Conservation (phyloP, 1,140 invertebrate species). For the Zeugodacus cucurbitae region DNA sequence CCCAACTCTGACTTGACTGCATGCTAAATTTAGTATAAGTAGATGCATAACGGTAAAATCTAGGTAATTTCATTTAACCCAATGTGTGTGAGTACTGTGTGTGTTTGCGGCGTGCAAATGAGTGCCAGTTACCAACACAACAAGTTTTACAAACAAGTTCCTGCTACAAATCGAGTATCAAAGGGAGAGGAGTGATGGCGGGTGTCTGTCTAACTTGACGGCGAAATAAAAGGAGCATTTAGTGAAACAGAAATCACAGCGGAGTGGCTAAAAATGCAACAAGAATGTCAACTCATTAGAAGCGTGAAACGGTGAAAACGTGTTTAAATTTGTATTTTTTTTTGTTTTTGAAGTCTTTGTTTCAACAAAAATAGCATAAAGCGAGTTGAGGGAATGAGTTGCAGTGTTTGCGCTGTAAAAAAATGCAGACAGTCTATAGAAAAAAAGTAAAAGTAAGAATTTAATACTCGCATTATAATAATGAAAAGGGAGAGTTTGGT, state of each 20-base stretch:
- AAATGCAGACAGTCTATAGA: background rate
- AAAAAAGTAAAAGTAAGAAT: background rate
- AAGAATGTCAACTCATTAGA: background rate
- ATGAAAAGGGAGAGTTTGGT: background rate
- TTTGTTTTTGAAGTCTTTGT: background rate
- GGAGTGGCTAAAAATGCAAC: background rate
- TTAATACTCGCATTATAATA: too few species aligned
- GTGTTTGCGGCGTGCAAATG: background rate
- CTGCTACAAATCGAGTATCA: background rate
- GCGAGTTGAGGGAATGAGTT: background rate
- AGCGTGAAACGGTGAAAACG: background rate
- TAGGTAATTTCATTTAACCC: too few species aligned
- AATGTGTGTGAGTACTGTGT: too few species aligned
- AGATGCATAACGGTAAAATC: background rate
- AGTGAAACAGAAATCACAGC: background rate
- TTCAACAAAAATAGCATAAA: background rate
- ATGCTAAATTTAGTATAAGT: slow-evolving; percentile 1
- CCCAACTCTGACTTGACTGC: background rate
- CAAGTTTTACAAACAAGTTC: background rate
- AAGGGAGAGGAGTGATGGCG: background rate
- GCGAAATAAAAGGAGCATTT: background rate
- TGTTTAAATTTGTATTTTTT: background rate
- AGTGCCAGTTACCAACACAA: background rate
- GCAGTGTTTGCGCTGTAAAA: background rate
- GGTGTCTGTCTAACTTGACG: background rate